Base-by-base conservation (phyloP, 2,888 invertebrate species). In the Epirrhoe alternata region DNA sequence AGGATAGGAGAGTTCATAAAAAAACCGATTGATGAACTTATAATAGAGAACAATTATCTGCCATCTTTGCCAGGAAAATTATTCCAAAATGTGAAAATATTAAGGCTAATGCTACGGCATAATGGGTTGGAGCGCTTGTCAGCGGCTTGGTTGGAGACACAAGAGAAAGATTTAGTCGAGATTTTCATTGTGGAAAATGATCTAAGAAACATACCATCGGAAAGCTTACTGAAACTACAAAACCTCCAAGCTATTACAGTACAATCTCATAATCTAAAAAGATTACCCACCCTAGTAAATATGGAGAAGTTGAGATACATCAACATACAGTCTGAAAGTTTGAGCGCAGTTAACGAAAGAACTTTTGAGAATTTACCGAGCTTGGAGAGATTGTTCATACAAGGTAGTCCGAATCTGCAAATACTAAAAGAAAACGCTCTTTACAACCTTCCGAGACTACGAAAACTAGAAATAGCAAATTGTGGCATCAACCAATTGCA, bases 181-280 rank as follows among this genome's bases (percentile, higher is more conserved):
- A 94, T 98, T 62, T 98, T 96, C 78, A 94, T 98, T 35, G 97
- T 97, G 1, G 98, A 98, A 86, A 97, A 97, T 14, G 96, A 96
- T 72, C 85, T 98, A 57, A 94, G 96, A 68, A 97, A 95, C 74
- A 91, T 97, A 57, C 97, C 97, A 0, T 94, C 96, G 0, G 97
- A 97, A 84, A 96, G 97, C 75, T 87, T 98, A 54, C 94, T 95
- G 71, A 96, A 96, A 77, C 89, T 97, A 76, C 95, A 95, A 75
- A 95, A 96, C 72, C 92, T 97, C 61, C 96, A 97, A 92, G 98
- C 98, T 2, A 94, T 97, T 50, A 97, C 98, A 0, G 94, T 98
- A 75, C 96, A 97, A 85, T 96, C 96, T 7, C 95, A 96, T 67
- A 94, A 95, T 71, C 90, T 97, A 70, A 97, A 97, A 82, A 94